Base-by-base conservation (phyloP, 2,113 vertebrate genomes). In the Mus spicilegus region DNA sequence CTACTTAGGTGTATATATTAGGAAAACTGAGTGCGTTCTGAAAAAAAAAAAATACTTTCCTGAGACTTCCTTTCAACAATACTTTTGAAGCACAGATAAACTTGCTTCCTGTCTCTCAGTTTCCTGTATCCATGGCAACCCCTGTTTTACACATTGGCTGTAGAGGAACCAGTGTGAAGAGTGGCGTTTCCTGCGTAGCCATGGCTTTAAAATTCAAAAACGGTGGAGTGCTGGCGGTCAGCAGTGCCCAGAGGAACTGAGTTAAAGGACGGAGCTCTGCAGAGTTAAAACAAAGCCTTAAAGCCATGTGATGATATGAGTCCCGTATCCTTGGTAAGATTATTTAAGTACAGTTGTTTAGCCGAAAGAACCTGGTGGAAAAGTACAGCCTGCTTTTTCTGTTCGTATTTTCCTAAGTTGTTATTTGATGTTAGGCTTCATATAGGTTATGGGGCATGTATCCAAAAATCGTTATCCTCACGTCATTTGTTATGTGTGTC, bases 51-150 rank as follows among this genome's bases (percentile, higher is more conserved):
- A 98, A 95, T 77, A 97, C 97, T 93, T 98, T 93, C 87, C 73
- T 97, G 97, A 98, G 96, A 98, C 98, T 98, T 98, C 97, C 98
- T 98, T 98, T 98, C 96, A 98, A 98, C 98, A 98, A 93, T 98
- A 97, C 98, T 97, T 98, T 96, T 97, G 96, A 98, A 98, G 97
- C 98, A 97, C 97, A 98, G 98, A 99, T 99, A 98, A 98, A 98
- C 96, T 98, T 96, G 93, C 98, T 98, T 99, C 99, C 99, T 98
- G 98, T 98, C 98, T 95, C 97, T 97, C 96, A 91, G 92, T 99
- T 99, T 99, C 99, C 99, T 99, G 99, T 98, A 98, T 99, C 99
- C 98, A 99, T 99, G 98, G 98, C 95, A 99, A 99, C 98, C 91
- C 95, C 97, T 98, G 93, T 98, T 98, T 97, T 98, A 95, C 97